phyloP scores from a whole-genome alignment of 30 jellyfish, hydroid and myxozoan genomes.

The Calvadosia cruxmelitensis region DNA sequence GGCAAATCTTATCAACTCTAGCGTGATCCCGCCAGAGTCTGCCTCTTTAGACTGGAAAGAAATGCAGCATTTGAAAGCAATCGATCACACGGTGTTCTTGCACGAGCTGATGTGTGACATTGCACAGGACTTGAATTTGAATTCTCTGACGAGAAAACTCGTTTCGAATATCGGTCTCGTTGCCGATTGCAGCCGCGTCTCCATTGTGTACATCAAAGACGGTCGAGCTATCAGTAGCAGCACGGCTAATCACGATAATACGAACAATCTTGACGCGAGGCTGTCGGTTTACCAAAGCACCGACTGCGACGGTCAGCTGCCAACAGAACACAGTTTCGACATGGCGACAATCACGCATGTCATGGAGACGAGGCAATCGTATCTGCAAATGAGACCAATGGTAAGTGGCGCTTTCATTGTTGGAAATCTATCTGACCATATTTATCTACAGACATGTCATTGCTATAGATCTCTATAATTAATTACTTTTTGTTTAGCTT shows the following conservation, averaged over 20 bases:
- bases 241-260: background rate
- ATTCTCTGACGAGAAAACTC: background rate
- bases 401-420: no score
- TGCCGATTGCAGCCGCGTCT: background rate
- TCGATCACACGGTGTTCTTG: background rate
- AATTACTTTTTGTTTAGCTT: no score
- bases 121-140: background rate
- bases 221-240: background rate
- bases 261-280: background rate
- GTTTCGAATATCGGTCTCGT: background rate
- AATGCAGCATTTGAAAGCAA: background rate
- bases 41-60: background rate
- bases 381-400: background rate
- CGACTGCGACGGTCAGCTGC: background rate
- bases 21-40: background rate
- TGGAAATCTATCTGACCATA: no score
- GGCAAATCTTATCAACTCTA: background rate
- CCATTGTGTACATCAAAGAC: background rate
- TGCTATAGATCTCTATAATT: no score
- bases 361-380: background rate
- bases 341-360: background rate
- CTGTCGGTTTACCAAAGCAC: background rate
- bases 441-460: no score
- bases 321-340: background rate
- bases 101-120: background rate